A percentile compares a stretch with the other conserved stretches of the same genome.
phyloP scores from a whole-genome alignment of 2,888 invertebrate species.

The Hololepta plana region DNA sequence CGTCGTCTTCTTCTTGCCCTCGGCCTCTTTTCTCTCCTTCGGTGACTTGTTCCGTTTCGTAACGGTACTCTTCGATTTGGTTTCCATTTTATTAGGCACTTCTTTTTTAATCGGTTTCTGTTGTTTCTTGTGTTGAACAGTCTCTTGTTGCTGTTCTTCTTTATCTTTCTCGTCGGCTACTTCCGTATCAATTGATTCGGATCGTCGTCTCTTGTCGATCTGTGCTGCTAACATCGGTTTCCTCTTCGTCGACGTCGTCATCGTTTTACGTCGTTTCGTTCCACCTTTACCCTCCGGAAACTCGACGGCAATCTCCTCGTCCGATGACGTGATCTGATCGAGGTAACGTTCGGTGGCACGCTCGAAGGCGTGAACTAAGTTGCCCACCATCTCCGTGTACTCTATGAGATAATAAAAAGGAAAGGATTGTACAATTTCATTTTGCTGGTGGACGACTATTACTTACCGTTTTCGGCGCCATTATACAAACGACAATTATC shows the following conservation, averaged over 20 bases:
- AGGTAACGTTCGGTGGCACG: constrained; percentile 67
- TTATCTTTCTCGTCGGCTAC: constrained; percentile 7
- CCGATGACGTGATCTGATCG: constrained; percentile 62
- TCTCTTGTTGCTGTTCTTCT: constrained; percentile 10
- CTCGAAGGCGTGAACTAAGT: constrained; percentile 63
- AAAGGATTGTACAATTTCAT: neutral
- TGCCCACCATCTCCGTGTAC: constrained; percentile 77
- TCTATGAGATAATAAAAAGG: constrained; percentile 33
- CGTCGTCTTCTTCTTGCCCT: constrained; percentile 19
- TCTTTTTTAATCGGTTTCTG: constrained; percentile 9
- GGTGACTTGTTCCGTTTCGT: constrained; percentile 20
- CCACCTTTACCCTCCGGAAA: constrained; percentile 30
- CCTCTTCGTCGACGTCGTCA: constrained; percentile 11
- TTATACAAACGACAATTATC: constrained; percentile 86
- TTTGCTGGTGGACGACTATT: neutral
- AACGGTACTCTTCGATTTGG: constrained; percentile 13
- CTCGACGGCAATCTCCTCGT: constrained; percentile 56
- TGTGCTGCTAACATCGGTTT: constrained; percentile 20
- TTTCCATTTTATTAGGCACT: constrained; percentile 11
- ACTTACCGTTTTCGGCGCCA: constrained; percentile 77
- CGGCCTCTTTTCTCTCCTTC: constrained; percentile 16
- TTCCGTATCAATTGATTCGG: constrained; percentile 16
- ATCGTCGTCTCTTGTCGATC: constrained; percentile 19
- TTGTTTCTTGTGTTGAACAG: constrained; percentile 5
- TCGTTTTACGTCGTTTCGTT: constrained; percentile 7